Percentiles rank a stretch among this genome's conserved stretches.
Conservation (phyloP, 2,888 invertebrate genomes). For the Prionchulus punctatus region DNA sequence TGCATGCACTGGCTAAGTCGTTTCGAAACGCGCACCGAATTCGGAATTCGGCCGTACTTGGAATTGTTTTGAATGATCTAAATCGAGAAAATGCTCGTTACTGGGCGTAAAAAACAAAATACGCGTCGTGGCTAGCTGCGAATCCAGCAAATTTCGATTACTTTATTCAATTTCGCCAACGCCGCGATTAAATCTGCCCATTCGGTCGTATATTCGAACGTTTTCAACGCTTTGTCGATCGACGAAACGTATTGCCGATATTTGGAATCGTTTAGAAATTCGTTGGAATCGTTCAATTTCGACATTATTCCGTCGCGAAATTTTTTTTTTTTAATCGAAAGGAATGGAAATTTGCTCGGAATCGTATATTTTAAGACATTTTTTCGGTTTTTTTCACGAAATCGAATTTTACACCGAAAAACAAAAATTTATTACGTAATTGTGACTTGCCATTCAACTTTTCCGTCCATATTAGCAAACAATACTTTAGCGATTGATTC, state of each 20-base stretch:
- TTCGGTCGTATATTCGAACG: conserved; percentile 81
- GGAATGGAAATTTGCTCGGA: too few relatives aligned
- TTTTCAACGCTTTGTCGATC: conserved; percentile 69
- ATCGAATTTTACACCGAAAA: too few relatives aligned
- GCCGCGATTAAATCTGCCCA: conserved; percentile 86
- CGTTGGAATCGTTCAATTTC: neutral
- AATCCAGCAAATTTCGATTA: conserved; percentile 30
- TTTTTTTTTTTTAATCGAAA: too few relatives aligned
- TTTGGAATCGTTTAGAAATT: conserved; percentile 14
- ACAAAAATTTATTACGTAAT: too few relatives aligned
- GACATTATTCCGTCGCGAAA: too few relatives aligned
- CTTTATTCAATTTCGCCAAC: conserved; percentile 72
- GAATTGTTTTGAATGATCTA: conserved; percentile 59
- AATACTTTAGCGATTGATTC: too few relatives aligned
- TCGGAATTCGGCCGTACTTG: conserved; percentile 67
- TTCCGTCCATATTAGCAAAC: too few relatives aligned
- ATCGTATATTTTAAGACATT: too few relatives aligned
- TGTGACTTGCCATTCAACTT: too few relatives aligned
- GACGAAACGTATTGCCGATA: conserved; percentile 47
- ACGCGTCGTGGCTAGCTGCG: too few relatives aligned
- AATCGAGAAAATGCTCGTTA: neutral
- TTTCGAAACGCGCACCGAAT: conserved; percentile 70
- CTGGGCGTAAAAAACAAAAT: too few relatives aligned
- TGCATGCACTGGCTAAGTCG: conserved; percentile 82
- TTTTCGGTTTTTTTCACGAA: too few relatives aligned